Conservation (phyloP, 2,113 vertebrate species). For the Argyrosomus japonicus region DNA sequence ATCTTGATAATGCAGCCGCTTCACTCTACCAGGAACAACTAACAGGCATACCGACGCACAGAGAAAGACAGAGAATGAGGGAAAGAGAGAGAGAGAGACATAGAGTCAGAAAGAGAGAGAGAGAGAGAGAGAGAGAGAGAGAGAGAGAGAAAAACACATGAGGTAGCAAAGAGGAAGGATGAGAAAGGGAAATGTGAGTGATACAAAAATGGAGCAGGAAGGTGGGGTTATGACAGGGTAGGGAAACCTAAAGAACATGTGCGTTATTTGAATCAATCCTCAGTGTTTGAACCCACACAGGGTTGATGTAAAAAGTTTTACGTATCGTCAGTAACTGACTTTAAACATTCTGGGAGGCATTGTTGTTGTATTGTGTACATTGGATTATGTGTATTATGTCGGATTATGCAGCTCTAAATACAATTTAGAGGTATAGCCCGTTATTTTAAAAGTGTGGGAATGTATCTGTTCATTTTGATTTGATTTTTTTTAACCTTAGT, state of each 20-base stretch:
- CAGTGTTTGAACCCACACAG: not conserved
- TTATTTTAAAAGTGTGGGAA: not conserved
- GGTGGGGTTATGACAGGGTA: not conserved
- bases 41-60: constrained; percentile 63
- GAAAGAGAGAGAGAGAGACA: not conserved
- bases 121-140: not conserved
- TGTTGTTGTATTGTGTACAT: no score
- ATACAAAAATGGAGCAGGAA: constrained; percentile 5
- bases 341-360: not conserved
- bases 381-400: no score
- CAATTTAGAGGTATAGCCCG: not conserved
- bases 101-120: constrained; percentile 6
- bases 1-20: constrained; percentile 80
- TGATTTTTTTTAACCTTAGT: no score
- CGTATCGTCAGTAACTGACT: not conserved
- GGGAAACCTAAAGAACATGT: not conserved
- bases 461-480: no score
- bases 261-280: not conserved
- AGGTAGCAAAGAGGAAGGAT: constrained; percentile 40
- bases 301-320: not conserved
- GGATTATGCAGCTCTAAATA: not conserved
- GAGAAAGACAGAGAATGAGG: constrained; percentile 39
- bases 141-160: constrained; percentile 23
- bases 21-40: constrained; percentile 73
- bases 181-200: constrained; percentile 47